Evolutionary conservation across 2,888 invertebrate species (phyloP).

Genomic region (Leucophora obtusa): DNA sequence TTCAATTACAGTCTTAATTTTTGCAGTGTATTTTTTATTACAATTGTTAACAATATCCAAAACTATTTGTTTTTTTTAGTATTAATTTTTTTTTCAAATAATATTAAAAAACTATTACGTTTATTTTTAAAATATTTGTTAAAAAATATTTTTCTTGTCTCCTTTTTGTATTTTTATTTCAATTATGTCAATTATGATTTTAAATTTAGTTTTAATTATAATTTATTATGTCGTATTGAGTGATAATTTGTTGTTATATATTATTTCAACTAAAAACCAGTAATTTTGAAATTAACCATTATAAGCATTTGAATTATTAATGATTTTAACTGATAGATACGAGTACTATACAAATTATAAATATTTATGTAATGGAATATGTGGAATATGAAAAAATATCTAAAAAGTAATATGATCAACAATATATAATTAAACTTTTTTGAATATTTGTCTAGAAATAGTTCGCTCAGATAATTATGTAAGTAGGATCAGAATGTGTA

Average conservation of each 20-base stretch:
- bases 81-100: not conserved
- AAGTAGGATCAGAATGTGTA: too few relatives aligned
- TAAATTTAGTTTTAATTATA: conserved; percentile 47
- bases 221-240: conserved; percentile 20
- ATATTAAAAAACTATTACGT: not conserved
- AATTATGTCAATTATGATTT: conserved; percentile 42
- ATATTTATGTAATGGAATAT: not conserved
- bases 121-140: conserved; percentile 18
- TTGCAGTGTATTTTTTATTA: too few relatives aligned
- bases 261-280: conserved; percentile 9
- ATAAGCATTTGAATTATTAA: conserved; percentile 30
- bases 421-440: not conserved
- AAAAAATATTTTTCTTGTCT: not conserved
- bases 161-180: not conserved
- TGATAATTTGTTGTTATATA: conserved; percentile 4
- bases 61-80: conserved; percentile 26
- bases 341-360: too few relatives aligned
- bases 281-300: conserved; percentile 37
- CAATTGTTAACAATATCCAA: not conserved
- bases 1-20: too few relatives aligned
- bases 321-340: not conserved
- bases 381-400: not conserved
- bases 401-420: not conserved
- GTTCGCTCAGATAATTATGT: too few relatives aligned
- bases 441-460: not conserved